Evolutionary conservation across 1,140 invertebrate genomes (phyloP), one percentile per base, ranked within the genome.

Genomic region (Phenacoccus solenopsis): DNA sequence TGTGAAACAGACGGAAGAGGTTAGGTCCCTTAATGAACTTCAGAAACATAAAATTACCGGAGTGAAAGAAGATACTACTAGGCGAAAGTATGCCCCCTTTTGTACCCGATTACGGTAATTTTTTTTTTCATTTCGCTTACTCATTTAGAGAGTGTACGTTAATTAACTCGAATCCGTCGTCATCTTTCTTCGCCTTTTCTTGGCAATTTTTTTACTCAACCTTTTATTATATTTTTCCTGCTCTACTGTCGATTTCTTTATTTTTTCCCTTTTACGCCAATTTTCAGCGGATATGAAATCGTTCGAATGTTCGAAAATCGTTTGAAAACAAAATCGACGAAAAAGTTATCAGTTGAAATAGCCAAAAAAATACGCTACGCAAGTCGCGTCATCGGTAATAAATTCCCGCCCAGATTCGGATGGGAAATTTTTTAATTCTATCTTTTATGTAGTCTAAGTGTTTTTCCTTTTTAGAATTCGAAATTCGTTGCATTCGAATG

Each of bases 11-110:
- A 64, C 59, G 59, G 59, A 64, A 64, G 59, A 64, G 59, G 59
- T 64, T 64, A 25, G 59, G 59, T 64, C 59, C 59, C 59, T 64
- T 64, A 64, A 64, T 64, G 59, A 64, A 64, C 59, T 64, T 64
- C 59, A 64, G 59, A 64, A 64, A 64, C 59, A 64, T 64, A 25
- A 64, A 64, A 64, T 64, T 64, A 64, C 59, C 59, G 59, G 59
- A 64, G 25, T 64, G 59, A 64, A 64, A 64, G 59, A 64, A 64
- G 59, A 27, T 27, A 64, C 21, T 64, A 24, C 59, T 25, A 64
- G 25, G 59, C 21, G 59, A 64, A 27, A 64, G 38, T 49, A 49
- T 49, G 38, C 38, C 38, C 38, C 38, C 16, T 49, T 49, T 49
- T 49, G 38, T 49, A 49, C 38, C 38, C 38, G 38, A 49, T 49